These are phyloP conservation scores for Streblospio benedicti DNA, from an alignment of 1,140 invertebrate genomes.

Conservation along the genomic window DNA sequence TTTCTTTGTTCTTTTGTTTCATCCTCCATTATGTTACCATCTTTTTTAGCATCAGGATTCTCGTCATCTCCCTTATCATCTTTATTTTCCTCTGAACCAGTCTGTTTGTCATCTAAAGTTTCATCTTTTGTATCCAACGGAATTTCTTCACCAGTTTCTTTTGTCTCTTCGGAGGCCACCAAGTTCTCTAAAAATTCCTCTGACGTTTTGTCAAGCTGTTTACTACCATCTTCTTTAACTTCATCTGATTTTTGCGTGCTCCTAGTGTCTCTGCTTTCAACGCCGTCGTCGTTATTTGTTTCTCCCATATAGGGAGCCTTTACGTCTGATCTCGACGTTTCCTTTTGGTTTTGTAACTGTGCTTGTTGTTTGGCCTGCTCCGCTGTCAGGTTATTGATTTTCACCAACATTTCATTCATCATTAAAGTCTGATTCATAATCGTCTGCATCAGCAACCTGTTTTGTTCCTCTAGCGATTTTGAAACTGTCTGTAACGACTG, in stretches of 20 bases:
- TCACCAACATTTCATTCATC: no score
- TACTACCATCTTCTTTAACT: neutral
- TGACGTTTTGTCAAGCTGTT: neutral
- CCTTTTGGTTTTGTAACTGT: neutral
- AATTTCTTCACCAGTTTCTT: no score
- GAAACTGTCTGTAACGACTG: neutral
- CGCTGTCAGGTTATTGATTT: neutral
- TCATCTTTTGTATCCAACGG: no score
- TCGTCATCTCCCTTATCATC: no score
- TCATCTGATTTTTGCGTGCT: neutral
- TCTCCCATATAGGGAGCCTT: neutral
- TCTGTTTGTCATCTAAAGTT: no score
- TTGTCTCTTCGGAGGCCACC: no score
- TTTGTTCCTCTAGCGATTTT: neutral
- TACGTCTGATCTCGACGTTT: neutral
- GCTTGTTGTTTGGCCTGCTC: neutral
- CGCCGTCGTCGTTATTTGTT: neutral
- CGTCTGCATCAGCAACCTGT: no score
- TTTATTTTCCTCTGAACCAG: no score
- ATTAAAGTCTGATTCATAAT: no score
- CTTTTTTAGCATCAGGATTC: no score
- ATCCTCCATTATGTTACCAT: no score
- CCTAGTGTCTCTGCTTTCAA: slow-evolving; percentile 3
- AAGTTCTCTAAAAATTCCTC: neutral
- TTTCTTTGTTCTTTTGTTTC: no score